Percentiles rank a stretch among this genome's conserved stretches.
Conservation (phyloP, 2,888 invertebrate genomes). For the Lagria hirta region DNA sequence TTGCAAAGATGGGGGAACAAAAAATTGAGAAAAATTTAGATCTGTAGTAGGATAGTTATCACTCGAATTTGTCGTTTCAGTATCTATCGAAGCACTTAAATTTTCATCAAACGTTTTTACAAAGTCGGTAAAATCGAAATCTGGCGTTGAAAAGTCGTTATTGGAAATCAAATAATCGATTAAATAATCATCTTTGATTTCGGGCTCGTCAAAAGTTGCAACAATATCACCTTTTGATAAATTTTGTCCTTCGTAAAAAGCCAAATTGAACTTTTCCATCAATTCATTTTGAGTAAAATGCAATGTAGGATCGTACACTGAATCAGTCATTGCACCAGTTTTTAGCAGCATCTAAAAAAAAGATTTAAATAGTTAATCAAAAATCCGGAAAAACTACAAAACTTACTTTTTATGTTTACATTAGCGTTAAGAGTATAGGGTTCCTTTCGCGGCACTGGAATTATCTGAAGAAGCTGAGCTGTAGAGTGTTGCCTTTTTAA, state of each 20-base stretch:
- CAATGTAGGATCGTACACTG: constrained; percentile 39
- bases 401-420: too few species aligned
- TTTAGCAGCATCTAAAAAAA: constrained; percentile 36
- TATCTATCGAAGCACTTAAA: constrained; percentile 25
- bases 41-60: constrained; percentile 3
- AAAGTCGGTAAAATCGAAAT: constrained; percentile 49
- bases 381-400: constrained; percentile 1
- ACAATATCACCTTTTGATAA: constrained; percentile 40
- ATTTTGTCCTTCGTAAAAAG: constrained; percentile 52
- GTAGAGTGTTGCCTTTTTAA: constrained; percentile 33
- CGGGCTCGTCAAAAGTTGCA: constrained; percentile 29
- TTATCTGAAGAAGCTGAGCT: constrained; percentile 1
- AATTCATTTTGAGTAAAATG: constrained; percentile 48
- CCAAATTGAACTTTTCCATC: constrained; percentile 52
- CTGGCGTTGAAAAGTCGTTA: constrained; percentile 28
- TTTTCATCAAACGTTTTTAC: constrained; percentile 46
- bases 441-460: too few species aligned
- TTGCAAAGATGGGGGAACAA: constrained; percentile 38
- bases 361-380: constrained; percentile 1
- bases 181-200: constrained; percentile 36
- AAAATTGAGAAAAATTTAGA: constrained; percentile 37
- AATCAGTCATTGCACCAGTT: constrained; percentile 34
- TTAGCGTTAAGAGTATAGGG: too few species aligned
- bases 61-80: too few species aligned
- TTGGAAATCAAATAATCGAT: constrained; percentile 40